Conservation (phyloP, 2,888 invertebrate species). For the Agriopis leucophaearia region DNA sequence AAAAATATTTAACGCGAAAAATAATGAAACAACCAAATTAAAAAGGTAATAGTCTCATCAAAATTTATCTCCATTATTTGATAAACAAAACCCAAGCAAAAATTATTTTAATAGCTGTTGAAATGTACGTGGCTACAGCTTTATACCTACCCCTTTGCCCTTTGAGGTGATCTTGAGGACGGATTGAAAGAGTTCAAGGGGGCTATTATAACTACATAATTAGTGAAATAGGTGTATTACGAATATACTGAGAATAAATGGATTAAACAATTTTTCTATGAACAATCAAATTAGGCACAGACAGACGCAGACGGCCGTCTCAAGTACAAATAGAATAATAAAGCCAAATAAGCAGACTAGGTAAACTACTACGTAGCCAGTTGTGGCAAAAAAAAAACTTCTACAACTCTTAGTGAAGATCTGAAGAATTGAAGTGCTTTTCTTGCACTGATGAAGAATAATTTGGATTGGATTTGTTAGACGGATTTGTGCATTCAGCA, state of each 20-base stretch:
- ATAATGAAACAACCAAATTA: slow-evolving; percentile 35
- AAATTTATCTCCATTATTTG: slow-evolving; percentile 40
- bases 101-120: slow-evolving; percentile 36
- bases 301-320: too few relatives aligned
- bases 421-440: too few relatives aligned
- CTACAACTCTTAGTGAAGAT: too few relatives aligned
- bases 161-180: slow-evolving; percentile 22
- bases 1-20: slow-evolving; percentile 18
- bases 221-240: not conserved
- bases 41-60: slow-evolving; percentile 31
- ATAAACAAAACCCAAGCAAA: slow-evolving; percentile 37
- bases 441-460: too few relatives aligned
- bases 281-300: too few relatives aligned
- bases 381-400: too few relatives aligned
- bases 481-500: too few relatives aligned
- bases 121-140: slow-evolving; percentile 37
- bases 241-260: not conserved
- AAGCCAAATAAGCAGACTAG: too few relatives aligned
- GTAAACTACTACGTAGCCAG: too few relatives aligned
- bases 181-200: slow-evolving; percentile 12
- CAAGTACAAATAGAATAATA: too few relatives aligned
- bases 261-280: too few relatives aligned
- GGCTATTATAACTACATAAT: not conserved
- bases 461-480: too few relatives aligned
- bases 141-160: slow-evolving; percentile 40